These are phyloP conservation scores for Brachionus calyciflorus DNA, from an alignment of 1,140 invertebrate genomes.

Conservation along the genomic window DNA sequence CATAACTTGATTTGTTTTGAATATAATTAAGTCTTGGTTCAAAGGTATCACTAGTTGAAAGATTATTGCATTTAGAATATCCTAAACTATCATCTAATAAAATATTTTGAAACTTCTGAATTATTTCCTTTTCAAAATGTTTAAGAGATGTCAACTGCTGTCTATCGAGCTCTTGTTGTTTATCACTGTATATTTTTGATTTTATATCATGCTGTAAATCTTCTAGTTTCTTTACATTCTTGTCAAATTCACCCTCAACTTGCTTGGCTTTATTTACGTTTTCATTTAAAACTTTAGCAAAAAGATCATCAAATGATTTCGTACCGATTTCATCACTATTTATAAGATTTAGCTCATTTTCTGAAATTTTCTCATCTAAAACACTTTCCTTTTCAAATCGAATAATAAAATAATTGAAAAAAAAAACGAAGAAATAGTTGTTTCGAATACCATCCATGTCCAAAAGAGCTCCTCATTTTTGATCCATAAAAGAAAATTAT, in stretches of 20 bases:
- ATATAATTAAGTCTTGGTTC: neutral
- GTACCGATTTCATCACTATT: neutral
- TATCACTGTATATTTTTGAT: neutral
- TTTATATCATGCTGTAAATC: neutral
- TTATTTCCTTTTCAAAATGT: neutral
- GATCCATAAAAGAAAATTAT: constrained; percentile 14
- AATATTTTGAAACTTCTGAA: constrained; percentile 3
- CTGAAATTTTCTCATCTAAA: constrained; percentile 8
- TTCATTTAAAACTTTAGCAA: neutral
- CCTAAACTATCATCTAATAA: neutral
- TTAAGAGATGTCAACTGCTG: neutral
- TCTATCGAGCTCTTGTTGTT: neutral
- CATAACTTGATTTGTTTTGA: neutral
- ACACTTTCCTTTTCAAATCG: constrained; percentile 13
- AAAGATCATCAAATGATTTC: neutral
- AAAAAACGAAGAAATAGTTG: no score
- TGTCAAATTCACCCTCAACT: neutral
- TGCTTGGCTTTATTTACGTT: neutral
- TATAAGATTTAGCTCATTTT: neutral
- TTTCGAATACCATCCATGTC: constrained; percentile 39
- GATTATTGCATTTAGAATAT: neutral
- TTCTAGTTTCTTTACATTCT: neutral
- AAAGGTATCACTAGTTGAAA: no score
- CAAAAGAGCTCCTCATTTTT: constrained; percentile 28
- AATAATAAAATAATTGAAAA: neutral